A percentile compares a stretch with the other conserved stretches of the same genome.
Conservation (phyloP, 30 jellyfish, hydroid and myxozoan species). For the Pelagia noctiluca region DNA sequence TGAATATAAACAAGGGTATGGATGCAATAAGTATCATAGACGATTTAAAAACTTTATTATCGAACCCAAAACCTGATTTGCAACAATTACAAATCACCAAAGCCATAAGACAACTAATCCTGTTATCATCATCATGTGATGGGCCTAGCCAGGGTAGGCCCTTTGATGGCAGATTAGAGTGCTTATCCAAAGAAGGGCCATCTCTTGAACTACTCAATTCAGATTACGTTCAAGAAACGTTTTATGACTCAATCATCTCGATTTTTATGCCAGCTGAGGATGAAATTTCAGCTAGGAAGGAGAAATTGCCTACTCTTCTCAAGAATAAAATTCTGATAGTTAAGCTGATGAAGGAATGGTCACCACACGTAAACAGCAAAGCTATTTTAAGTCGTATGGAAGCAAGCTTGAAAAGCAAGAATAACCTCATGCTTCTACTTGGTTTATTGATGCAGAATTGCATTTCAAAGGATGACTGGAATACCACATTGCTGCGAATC, state of each 20-base stretch:
- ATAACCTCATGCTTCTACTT: conserved; percentile 26
- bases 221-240: not conserved
- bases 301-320: not conserved
- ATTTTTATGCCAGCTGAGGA: conserved; percentile 25
- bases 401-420: conserved; percentile 9
- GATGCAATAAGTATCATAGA: conserved; percentile 70
- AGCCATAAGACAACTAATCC: not conserved
- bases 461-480: conserved; percentile 20
- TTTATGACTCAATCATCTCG: conserved; percentile 3
- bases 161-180: not conserved
- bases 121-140: not conserved
- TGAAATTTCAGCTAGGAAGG: not conserved
- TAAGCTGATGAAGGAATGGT: conserved; percentile 40
- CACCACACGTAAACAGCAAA: conserved; percentile 24
- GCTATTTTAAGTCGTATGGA: conserved; percentile 18
- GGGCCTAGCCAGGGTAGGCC: not conserved
- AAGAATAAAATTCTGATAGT: conserved; percentile 22
- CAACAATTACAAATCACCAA: not conserved
- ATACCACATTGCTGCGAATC: not conserved
- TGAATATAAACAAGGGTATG: too few species aligned
- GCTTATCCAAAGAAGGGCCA: not conserved
- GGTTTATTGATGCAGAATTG: conserved; percentile 42
- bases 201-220: not conserved
- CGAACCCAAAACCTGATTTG: not conserved
- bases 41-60: conserved; percentile 20